Evolutionary conservation across 23 tunicate genomes (phyloP).

Genomic region (Trididemnum nubilum): DNA sequence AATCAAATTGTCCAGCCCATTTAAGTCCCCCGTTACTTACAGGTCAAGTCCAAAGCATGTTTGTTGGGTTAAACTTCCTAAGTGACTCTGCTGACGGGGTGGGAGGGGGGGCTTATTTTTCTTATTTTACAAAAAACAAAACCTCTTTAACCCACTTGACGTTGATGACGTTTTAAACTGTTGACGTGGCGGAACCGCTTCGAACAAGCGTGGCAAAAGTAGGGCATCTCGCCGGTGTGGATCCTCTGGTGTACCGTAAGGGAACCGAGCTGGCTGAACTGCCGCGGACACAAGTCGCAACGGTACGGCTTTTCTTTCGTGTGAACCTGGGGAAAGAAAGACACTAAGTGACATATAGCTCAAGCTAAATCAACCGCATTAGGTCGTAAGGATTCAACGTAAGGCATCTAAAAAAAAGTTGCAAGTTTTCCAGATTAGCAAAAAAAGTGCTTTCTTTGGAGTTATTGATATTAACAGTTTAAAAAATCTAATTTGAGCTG

Average conservation of each 20-base stretch:
- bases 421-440: background rate
- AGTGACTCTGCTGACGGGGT: too few species aligned
- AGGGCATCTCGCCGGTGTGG: constrained; percentile 93
- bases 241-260: constrained; percentile 86
- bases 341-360: too few species aligned
- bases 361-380: background rate
- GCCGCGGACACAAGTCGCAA: constrained; percentile 61
- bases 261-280: constrained; percentile 83
- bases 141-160: constrained; percentile 71
- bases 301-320: constrained; percentile 87
- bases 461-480: too few species aligned
- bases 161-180: constrained; percentile 80
- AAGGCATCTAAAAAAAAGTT: background rate
- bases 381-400: background rate
- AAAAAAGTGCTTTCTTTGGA: too few species aligned
- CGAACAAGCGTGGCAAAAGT: constrained; percentile 59
- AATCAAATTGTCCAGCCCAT: too few species aligned
- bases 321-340: constrained; percentile 54
- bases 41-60: too few species aligned
- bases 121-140: too few species aligned
- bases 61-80: too few species aligned
- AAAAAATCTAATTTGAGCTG: too few species aligned
- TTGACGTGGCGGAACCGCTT: constrained; percentile 86
- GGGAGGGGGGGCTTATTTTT: too few species aligned
- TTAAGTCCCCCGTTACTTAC: too few species aligned